These are phyloP conservation scores for Drosophila mojavensis DNA, from an alignment of 1,140 invertebrate species.

Conservation along the genomic window DNA sequence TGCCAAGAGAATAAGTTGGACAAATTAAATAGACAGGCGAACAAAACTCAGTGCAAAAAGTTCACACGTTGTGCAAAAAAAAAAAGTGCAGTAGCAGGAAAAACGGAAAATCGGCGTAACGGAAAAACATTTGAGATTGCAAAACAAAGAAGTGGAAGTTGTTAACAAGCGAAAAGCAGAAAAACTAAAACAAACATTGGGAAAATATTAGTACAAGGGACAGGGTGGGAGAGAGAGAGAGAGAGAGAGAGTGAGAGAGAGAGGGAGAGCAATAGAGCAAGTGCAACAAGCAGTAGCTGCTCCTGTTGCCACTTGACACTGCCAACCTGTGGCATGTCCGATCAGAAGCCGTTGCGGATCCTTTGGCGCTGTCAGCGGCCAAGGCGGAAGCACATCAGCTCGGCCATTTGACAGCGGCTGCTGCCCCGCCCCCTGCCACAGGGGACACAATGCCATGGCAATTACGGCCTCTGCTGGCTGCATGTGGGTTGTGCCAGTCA, in stretches of 20 bases:
- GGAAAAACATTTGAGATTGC: slow-evolving; percentile 35
- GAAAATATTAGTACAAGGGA: background rate
- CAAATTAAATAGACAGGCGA: slow-evolving; percentile 22
- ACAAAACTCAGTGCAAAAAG: background rate
- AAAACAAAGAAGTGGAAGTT: slow-evolving; percentile 75
- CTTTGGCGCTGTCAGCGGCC: background rate
- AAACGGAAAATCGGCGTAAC: slow-evolving; percentile 39
- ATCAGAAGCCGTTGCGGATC: slow-evolving; percentile 21
- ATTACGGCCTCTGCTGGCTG: slow-evolving; percentile 35
- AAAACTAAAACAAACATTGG: background rate
- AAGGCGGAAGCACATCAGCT: background rate
- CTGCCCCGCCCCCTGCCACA: background rate
- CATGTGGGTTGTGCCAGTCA: slow-evolving; percentile 13
- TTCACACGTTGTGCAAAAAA: slow-evolving; percentile 1
- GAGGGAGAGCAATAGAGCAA: background rate
- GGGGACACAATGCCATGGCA: slow-evolving; percentile 6
- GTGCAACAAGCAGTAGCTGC: slow-evolving; percentile 3
- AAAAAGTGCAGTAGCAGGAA: slow-evolving; percentile 38
- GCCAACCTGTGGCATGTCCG: background rate
- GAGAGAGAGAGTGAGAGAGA: background rate
- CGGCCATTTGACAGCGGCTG: background rate
- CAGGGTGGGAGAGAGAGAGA: background rate
- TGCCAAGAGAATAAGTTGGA: slow-evolving; percentile 33
- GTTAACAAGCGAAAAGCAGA: background rate
- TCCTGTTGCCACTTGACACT: slow-evolving; percentile 3